Evolutionary conservation across 1,140 invertebrate species (phyloP).

Genomic region (Whitmania pigra): DNA sequence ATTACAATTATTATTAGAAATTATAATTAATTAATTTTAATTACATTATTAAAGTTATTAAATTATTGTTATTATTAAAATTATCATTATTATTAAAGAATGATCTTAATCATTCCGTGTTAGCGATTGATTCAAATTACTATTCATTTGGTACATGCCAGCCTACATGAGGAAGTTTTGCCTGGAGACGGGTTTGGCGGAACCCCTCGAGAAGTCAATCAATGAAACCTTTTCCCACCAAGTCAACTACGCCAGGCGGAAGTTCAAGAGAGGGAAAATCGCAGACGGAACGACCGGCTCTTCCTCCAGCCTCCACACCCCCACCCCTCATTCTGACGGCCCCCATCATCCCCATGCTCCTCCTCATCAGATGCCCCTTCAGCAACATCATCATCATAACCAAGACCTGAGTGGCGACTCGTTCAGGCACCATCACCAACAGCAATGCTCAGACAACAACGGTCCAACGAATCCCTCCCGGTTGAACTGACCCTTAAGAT

Average conservation of each 20-base stretch:
- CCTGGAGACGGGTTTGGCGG: slow-evolving; percentile 12
- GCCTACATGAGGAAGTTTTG: slow-evolving; percentile 21
- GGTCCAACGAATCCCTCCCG: too few relatives aligned
- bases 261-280: slow-evolving; percentile 15
- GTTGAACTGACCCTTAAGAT: too few relatives aligned
- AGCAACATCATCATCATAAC: slow-evolving; percentile 3
- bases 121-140: too few relatives aligned
- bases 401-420: slow-evolving; percentile 3
- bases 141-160: not conserved
- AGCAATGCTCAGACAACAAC: slow-evolving; percentile 4
- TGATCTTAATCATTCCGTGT: too few relatives aligned
- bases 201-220: slow-evolving; percentile 17
- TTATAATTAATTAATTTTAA: not conserved
- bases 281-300: slow-evolving; percentile 1
- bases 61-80: too few relatives aligned
- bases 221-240: slow-evolving; percentile 21
- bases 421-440: slow-evolving; percentile 1
- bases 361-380: not conserved
- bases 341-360: not conserved
- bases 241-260: slow-evolving; percentile 19
- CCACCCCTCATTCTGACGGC: not conserved
- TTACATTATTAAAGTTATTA: too few relatives aligned
- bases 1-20: not conserved
- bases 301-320: not conserved
- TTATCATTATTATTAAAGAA: too few relatives aligned